Evolutionary conservation across 2,797 vertebrate genomes (phyloP).

Genomic region (Tenualosa thibaudeaui): DNA sequence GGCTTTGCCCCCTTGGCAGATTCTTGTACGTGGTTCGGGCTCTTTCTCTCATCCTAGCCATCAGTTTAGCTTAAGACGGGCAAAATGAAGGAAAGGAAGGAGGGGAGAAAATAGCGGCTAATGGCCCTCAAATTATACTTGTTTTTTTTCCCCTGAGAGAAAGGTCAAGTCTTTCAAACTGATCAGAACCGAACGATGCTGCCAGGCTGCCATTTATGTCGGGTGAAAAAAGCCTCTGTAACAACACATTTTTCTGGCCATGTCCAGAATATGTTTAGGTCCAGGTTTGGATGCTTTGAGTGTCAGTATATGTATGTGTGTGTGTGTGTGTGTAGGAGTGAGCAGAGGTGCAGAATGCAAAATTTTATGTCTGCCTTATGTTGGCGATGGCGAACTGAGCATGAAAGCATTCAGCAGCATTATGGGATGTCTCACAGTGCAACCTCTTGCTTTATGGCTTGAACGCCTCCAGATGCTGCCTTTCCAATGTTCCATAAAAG

Average conservation of each 20-base stretch:
- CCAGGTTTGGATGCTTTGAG: background rate
- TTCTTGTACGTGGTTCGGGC: conserved; percentile 28
- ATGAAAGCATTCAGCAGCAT: background rate
- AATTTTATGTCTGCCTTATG: background rate
- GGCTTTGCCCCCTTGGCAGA: background rate
- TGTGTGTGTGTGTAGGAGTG: background rate
- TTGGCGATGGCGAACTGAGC: background rate
- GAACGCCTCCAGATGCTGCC: conserved; percentile 41
- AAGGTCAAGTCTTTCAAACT: background rate
- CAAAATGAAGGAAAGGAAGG: background rate
- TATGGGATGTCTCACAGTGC: conserved; percentile 11
- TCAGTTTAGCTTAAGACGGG: background rate
- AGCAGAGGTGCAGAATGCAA: background rate
- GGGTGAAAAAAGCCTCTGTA: background rate
- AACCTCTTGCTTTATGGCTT: background rate
- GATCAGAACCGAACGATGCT: background rate
- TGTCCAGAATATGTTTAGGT: background rate
- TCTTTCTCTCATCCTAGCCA: background rate
- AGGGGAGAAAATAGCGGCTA: background rate
- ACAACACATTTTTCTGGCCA: background rate
- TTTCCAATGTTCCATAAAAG: conserved; percentile 39
- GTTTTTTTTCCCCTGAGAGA: background rate
- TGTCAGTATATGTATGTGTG: background rate
- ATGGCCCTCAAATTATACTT: background rate
- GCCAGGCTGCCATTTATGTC: background rate